These are phyloP conservation scores for Stegodyphus mimosarum DNA, from an alignment of 1,140 invertebrate genomes.

Conservation along the genomic window DNA sequence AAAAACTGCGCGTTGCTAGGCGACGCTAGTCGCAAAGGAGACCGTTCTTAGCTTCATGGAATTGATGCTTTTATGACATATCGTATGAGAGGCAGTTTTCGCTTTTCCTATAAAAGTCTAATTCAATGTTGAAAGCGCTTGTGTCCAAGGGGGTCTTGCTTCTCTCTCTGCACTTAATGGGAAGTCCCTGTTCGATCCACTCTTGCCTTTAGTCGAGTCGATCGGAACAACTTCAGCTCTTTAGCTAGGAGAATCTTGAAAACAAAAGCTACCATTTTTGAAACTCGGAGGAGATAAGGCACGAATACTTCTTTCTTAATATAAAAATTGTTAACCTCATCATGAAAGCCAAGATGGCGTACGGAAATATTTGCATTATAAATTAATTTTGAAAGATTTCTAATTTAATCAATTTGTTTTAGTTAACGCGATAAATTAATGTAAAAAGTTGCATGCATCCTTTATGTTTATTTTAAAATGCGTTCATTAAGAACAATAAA, in stretches of 20 bases:
- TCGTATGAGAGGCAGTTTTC: slow-evolving; percentile 30
- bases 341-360: too few species aligned
- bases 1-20: slow-evolving; percentile 32
- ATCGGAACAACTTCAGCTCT: background rate
- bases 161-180: slow-evolving; percentile 12
- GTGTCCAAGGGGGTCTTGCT: background rate
- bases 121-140: slow-evolving; percentile 28
- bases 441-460: too few species aligned
- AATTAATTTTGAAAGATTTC: too few species aligned
- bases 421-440: too few species aligned
- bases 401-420: too few species aligned
- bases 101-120: slow-evolving; percentile 38
- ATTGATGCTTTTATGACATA: slow-evolving; percentile 48
- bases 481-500: too few species aligned
- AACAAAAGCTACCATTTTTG: background rate
- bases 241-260: background rate
- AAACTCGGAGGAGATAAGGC: background rate
- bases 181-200: background rate
- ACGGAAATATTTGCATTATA: too few species aligned
- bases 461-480: too few species aligned
- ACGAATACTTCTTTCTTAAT: background rate
- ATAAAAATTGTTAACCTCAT: too few species aligned
- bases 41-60: background rate
- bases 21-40: slow-evolving; percentile 1
- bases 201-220: too few species aligned